Evolutionary conservation across 2,113 vertebrate genomes (phyloP), one percentile per base, ranked within the genome.

Genomic region (Pica pica): DNA sequence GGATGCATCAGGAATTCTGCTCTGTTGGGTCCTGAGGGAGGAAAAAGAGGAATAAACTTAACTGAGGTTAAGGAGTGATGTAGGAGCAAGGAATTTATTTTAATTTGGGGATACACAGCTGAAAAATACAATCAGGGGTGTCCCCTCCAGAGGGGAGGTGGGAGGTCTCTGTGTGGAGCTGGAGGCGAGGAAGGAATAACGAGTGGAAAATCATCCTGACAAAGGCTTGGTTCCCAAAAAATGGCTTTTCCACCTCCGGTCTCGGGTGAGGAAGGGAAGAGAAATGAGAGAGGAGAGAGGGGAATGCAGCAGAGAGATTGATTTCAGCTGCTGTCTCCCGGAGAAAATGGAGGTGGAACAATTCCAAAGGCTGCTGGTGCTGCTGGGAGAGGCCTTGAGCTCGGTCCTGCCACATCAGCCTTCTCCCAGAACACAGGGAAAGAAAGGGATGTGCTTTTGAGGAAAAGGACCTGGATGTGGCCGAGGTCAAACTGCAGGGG

Each of bases 351-450:
- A 64, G 20, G 53, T 52, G 92, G 90, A 79, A 71, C 0, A 1
- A 26, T 52, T 85, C 81, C 92, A 63, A 21, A 74, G 67, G 76
- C 90, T 35, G 16, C 3, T 13, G 84, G 1, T 7, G 41, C 60
- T 49, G 31, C 67, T 7, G 10, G 70, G 71, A 64, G 71, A 83
- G 64, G 39, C 68, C 35, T 41, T 4, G 21, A 80, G 55, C 74
- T 10, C 21, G 7, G 2, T 27, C 4, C 1, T 6, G 35, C 4
- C 24, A 0, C 15, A 0, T 35, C 35, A n/a, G 41, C 9, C 8
- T 50, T 31, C 49, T 41, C 27, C 37, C n/a, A 26, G 52, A 10
- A 10, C 0, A 15, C 60, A 47, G 2, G 3, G 23, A 50, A 42
- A 50, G 42, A 1, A 7, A 47, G 7, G 16, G 3, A 5, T 13